Conservation (phyloP, 2,888 invertebrate genomes). For the Tachystola acroxantha region DNA sequence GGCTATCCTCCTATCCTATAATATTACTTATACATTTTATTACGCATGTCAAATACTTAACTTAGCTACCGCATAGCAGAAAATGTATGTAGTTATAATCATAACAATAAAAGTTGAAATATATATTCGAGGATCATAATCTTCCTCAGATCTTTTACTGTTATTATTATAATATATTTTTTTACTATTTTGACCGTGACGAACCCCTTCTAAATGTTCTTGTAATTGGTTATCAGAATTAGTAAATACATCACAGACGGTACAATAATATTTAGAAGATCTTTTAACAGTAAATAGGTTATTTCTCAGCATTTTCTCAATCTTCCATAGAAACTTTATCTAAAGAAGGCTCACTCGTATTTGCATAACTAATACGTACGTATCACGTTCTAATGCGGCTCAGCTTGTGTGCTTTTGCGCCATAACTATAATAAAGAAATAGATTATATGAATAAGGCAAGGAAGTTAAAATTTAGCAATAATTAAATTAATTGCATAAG, state of each 20-base stretch:
- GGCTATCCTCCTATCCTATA: conserved; percentile 25
- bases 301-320: background rate
- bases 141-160: conserved; percentile 25
- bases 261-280: conserved; percentile 49
- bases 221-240: conserved; percentile 64
- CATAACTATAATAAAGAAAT: too few species aligned
- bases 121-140: conserved; percentile 42
- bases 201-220: conserved; percentile 62
- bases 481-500: too few species aligned
- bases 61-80: conserved; percentile 45
- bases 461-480: too few species aligned
- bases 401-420: too few species aligned
- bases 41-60: conserved; percentile 31
- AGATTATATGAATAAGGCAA: too few species aligned
- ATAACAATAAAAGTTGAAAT: conserved; percentile 44
- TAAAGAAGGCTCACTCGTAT: too few species aligned
- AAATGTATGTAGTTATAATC: conserved; percentile 46
- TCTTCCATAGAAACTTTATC: too few species aligned
- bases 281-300: conserved; percentile 19
- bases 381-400: too few species aligned
- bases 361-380: too few species aligned
- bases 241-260: conserved; percentile 50
- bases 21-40: conserved; percentile 26
- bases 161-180: conserved; percentile 36
- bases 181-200: conserved; percentile 62